Evolutionary conservation across 64 coral and sea anemone species (phyloP), one percentile per base, ranked within the genome.

Genomic region (Pocillopora damicornis): DNA sequence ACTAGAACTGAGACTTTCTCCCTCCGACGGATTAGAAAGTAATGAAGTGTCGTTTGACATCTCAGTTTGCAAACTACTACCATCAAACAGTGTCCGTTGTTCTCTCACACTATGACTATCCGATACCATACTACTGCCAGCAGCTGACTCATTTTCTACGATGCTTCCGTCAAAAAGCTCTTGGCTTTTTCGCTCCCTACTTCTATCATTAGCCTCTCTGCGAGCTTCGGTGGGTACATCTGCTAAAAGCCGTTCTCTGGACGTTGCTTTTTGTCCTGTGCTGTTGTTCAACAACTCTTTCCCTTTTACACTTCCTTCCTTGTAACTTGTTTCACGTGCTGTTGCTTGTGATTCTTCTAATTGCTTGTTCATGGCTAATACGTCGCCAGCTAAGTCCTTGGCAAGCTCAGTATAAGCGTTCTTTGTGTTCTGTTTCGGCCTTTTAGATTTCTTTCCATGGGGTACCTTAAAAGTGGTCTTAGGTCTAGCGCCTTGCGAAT

Each of bases 321-420:
- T 12, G 12, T 37, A 16, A 4, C 2, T 35, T 81, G 22, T n/a
- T 16, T 4, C 63, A 12, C 13, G 3, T 5, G 30, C n/a, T 35
- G 15, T 18, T 4, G 37, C 15, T 14, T 38, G 37, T 56, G 81
- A 69, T 7, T 57, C 23, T 11, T 58, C 37, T 65, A 84, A 20
- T 42, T 72, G 36, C 38, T 0, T 57, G 37, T 84, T 84, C 35
- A 57, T 25, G 18, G 81, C 64, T 5, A 17, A 45, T 42, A 84
- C 71, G 18, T 84, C 81, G 12, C 63, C 80, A 83, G 35, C 36
- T 18, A 83, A 16, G 4, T 38, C 14, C 37, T 84, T 69, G 9
- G 81, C 81, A 57, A 71, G 81, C 81, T 84, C 81, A 71, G 26
- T 15, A n/a, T 83, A 83, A 18, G 81, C 22, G 18, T 72, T 84